A percentile compares a stretch with the other conserved stretches of the same genome.
Conservation (phyloP, 2,888 invertebrate species). For the Callosobruchus maculatus region DNA sequence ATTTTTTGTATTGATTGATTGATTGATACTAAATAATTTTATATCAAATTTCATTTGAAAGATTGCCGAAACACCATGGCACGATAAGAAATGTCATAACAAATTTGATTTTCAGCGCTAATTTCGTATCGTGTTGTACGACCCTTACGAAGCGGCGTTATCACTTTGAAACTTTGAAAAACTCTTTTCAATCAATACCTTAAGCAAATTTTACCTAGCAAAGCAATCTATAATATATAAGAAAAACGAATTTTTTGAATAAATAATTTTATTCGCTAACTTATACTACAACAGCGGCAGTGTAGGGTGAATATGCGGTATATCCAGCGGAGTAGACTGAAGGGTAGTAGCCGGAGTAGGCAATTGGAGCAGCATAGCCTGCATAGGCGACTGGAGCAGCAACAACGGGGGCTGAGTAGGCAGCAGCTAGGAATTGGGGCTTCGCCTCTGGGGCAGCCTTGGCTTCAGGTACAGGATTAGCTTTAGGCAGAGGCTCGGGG, state of each 20-base stretch:
- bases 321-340: not conserved
- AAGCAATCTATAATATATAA: no score
- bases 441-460: not conserved
- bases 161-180: no score
- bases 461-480: not conserved
- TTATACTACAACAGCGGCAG: not conserved
- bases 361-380: not conserved
- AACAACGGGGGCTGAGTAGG: not conserved
- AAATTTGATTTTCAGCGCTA: no score
- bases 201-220: no score
- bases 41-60: no score
- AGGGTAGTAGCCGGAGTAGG: not conserved
- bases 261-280: not conserved
- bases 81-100: no score
- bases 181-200: no score
- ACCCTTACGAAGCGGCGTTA: no score
- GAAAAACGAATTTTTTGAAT: not conserved
- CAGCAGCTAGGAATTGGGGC: not conserved
- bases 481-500: not conserved
- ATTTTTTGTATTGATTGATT: no score
- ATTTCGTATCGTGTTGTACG: no score
- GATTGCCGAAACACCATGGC: no score
- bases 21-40: no score
- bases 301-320: not conserved
- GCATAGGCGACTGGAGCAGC: conserved; percentile 1